Conservation (phyloP, 2,797 vertebrate species). For the Steatocranus sp. region DNA sequence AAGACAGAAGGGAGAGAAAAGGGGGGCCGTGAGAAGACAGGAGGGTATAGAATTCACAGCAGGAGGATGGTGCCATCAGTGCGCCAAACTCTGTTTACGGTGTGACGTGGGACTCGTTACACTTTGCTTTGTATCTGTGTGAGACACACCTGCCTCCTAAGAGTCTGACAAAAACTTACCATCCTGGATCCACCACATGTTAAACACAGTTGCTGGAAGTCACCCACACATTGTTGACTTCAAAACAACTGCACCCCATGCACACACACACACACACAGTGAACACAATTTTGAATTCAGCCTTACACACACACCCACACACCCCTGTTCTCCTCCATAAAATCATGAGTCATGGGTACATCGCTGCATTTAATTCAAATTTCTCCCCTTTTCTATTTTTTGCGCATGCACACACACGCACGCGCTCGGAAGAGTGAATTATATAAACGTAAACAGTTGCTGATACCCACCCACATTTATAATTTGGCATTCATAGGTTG, state of each 20-base stretch:
- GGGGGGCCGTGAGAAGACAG: neutral
- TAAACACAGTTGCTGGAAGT: conserved; percentile 39
- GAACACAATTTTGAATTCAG: conserved; percentile 17
- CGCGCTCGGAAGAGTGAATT: conserved; percentile 24
- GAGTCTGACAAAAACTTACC: conserved; percentile 4
- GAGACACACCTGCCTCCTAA: neutral
- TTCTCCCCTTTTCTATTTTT: neutral
- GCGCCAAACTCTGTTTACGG: neutral
- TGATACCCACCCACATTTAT: conserved; percentile 47
- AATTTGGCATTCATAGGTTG: conserved; percentile 50
- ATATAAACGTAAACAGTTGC: conserved; percentile 51
- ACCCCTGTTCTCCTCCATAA: conserved; percentile 50
- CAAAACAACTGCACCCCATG: conserved; percentile 26
- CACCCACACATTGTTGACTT: conserved; percentile 42
- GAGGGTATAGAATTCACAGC: neutral
- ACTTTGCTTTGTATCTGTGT: neutral
- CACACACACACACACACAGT: conserved; percentile 21
- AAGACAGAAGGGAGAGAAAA: conserved; percentile 38
- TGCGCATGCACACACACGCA: neutral
- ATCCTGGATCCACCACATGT: conserved; percentile 8
- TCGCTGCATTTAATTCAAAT: conserved; percentile 57
- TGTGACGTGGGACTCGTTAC: neutral
- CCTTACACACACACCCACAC: conserved; percentile 39
- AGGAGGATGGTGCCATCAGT: neutral
- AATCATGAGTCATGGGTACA: conserved; percentile 71